These are phyloP conservation scores for Drosophila trapezifrons DNA, from an alignment of 1,140 invertebrate genomes.

Conservation along the genomic window DNA sequence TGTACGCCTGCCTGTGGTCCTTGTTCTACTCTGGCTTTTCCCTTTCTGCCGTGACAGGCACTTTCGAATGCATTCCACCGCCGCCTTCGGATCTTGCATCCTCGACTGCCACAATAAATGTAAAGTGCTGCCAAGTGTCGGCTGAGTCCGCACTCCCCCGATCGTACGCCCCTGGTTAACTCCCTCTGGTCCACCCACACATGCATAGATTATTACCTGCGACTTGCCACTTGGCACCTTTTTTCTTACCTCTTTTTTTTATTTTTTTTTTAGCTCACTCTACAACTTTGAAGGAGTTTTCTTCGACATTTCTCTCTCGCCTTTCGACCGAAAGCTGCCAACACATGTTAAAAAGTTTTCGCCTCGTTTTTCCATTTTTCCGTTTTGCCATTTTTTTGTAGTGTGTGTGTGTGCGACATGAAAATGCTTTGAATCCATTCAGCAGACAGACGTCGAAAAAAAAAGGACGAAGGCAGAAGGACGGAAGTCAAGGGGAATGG, in stretches of 20 bases:
- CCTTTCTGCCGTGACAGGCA: constrained; percentile 69
- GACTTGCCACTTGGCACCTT: constrained; percentile 80
- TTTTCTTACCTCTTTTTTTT: constrained; percentile 21
- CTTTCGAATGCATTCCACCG: constrained; percentile 66
- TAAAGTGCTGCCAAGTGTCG: constrained; percentile 79
- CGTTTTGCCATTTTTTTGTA: neutral
- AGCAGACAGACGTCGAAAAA: constrained; percentile 47
- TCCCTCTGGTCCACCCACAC: constrained; percentile 46
- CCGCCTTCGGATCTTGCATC: constrained; percentile 12
- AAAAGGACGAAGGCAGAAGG: neutral
- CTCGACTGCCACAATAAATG: constrained; percentile 76
- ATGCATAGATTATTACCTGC: constrained; percentile 81
- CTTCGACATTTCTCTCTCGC: constrained; percentile 44
- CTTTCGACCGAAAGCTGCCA: constrained; percentile 67
- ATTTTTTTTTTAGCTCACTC: constrained; percentile 19
- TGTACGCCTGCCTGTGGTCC: constrained; percentile 6
- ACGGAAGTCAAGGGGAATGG: constrained; percentile 1
- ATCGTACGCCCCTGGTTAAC: constrained; percentile 1
- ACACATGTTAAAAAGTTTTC: constrained; percentile 81
- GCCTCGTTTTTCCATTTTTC: constrained; percentile 63
- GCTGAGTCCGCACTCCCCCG: constrained; percentile 31
- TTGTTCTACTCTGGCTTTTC: constrained; percentile 42
- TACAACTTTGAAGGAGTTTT: constrained; percentile 74
- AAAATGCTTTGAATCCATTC: constrained; percentile 81
- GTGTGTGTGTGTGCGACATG: constrained; percentile 50